Conservation (phyloP, 2,113 vertebrate species). For the Carassius carassius region DNA sequence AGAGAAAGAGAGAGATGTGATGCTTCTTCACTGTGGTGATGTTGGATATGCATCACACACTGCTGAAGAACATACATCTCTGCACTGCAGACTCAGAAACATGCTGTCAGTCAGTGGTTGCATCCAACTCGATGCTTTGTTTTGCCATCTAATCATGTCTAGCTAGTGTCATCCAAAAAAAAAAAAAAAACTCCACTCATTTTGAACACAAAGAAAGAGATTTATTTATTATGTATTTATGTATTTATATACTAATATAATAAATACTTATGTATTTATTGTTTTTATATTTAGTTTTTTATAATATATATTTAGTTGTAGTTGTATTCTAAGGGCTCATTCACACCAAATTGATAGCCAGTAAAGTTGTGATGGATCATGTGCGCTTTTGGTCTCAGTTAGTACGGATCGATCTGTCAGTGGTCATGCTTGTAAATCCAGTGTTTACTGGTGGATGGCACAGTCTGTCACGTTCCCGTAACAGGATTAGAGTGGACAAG, state of each 20-base stretch:
- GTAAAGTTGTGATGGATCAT: not conserved
- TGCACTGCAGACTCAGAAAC: not conserved
- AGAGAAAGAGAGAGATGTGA: slow-evolving; percentile 38
- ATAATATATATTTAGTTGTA: too few species aligned
- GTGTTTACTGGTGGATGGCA: slow-evolving; percentile 51
- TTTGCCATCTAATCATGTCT: not conserved
- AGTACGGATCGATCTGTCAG: not conserved
- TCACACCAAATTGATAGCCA: not conserved
- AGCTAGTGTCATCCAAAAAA: not conserved
- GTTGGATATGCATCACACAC: slow-evolving; percentile 10
- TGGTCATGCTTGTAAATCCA: slow-evolving; percentile 27
- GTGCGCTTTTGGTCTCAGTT: not conserved
- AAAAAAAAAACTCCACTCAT: too few species aligned
- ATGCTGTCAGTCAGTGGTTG: not conserved
- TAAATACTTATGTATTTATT: too few species aligned
- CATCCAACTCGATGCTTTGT: not conserved
- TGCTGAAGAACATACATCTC: slow-evolving; percentile 29
- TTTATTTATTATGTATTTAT: too few species aligned
- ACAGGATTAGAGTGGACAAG: slow-evolving; percentile 67
- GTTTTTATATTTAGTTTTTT: too few species aligned
- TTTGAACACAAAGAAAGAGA: too few species aligned
- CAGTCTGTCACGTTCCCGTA: slow-evolving; percentile 70
- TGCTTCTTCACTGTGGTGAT: slow-evolving; percentile 24
- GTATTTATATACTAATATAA: too few species aligned
- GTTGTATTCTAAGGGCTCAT: too few species aligned